Percentiles rank a stretch among this genome's conserved stretches.
phyloP scores from a whole-genome alignment of 2,888 invertebrate species.

The Acanthosoma haemorrhoidale region DNA sequence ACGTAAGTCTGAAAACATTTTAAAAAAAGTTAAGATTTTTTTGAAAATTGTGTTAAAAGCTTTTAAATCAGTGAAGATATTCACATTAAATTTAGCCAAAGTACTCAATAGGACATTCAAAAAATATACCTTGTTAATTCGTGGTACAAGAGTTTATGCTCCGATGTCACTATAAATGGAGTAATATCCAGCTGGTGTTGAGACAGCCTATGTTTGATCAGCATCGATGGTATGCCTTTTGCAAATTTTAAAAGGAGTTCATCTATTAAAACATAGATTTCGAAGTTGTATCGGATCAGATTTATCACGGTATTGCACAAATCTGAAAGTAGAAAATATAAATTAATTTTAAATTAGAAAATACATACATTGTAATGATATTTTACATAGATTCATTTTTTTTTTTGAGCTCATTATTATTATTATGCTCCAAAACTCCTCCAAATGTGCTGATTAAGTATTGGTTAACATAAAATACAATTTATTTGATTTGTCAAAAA shows the following conservation, averaged over 20 bases:
- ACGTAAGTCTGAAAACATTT: too few species aligned
- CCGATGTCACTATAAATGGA: conserved; percentile 1
- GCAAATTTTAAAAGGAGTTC: conserved; percentile 6
- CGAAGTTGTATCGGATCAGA: background rate
- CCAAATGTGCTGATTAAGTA: too few species aligned
- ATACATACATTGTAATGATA: background rate
- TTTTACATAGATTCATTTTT: too few species aligned
- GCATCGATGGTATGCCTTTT: background rate
- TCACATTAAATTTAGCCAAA: too few species aligned
- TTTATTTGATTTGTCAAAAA: too few species aligned
- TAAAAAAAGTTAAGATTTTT: too few species aligned
- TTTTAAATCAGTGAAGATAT: too few species aligned
- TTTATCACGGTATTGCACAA: background rate
- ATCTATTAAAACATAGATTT: conserved; percentile 1
- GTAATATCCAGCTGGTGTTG: background rate
- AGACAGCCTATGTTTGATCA: conserved; percentile 6
- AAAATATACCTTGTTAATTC: background rate
- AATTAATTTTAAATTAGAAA: background rate
- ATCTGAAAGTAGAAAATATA: background rate
- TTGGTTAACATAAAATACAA: too few species aligned
- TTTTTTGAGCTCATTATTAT: too few species aligned
- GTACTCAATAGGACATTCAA: too few species aligned
- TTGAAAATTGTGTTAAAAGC: too few species aligned
- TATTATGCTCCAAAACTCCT: too few species aligned
- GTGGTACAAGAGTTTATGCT: background rate